These are phyloP conservation scores for Bombus huntii DNA, from an alignment of 1,140 invertebrate species.

Conservation along the genomic window DNA sequence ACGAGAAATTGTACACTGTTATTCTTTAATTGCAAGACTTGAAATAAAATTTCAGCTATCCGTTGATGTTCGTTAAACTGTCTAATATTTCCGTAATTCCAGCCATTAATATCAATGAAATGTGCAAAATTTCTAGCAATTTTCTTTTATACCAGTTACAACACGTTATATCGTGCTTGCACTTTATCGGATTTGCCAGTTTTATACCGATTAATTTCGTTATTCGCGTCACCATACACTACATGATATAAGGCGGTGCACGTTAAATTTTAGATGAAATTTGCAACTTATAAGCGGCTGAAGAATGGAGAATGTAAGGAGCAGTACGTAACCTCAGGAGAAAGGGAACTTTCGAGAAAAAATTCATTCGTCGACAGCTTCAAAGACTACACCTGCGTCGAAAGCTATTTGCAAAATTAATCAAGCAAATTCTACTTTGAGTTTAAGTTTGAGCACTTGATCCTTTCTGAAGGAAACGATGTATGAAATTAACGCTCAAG, in stretches of 20 bases:
- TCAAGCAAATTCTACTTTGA: neutral
- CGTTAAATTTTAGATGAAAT: too few relatives aligned
- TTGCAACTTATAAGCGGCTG: neutral
- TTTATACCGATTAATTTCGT: neutral
- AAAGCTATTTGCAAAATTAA: neutral
- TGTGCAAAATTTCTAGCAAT: neutral
- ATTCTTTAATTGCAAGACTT: neutral
- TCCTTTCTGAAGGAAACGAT: neutral
- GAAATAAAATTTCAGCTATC: neutral
- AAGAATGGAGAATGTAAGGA: neutral
- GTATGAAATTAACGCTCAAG: neutral
- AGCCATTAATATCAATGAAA: neutral
- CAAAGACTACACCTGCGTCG: too few relatives aligned
- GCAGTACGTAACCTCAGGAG: neutral
- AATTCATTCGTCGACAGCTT: neutral
- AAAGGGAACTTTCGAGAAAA: neutral
- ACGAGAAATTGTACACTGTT: neutral
- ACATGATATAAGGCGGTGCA: neutral
- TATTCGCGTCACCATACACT: neutral
- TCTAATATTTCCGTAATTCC: neutral
- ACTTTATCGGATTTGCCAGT: neutral
- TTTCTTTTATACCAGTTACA: neutral
- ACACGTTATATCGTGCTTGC: neutral
- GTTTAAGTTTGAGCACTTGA: neutral
- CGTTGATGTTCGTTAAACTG: neutral